These are phyloP conservation scores for Lepus europaeus DNA, from an alignment of 2,113 vertebrate genomes.

Conservation along the genomic window DNA sequence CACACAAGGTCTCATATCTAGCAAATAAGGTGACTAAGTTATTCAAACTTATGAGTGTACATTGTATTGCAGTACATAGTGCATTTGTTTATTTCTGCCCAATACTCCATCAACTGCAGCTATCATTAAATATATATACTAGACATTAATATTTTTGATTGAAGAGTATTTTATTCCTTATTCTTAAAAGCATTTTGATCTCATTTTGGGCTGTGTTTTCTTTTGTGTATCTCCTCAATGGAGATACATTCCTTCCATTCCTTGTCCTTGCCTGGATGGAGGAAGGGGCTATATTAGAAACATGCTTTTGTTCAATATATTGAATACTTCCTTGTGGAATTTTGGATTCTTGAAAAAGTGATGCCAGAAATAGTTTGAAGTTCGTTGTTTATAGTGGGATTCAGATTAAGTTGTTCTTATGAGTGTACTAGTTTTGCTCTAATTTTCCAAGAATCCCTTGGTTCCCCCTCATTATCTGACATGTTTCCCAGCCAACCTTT, in stretches of 20 bases:
- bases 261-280: neutral
- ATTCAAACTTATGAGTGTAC: neutral
- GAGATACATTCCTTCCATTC: neutral
- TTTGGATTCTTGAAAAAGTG: neutral
- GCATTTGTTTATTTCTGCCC: neutral
- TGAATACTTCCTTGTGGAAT: neutral
- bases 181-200: neutral
- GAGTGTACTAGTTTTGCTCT: neutral
- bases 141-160: conserved; percentile 27
- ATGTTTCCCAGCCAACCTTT: neutral
- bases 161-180: neutral
- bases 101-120: neutral
- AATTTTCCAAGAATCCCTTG: neutral
- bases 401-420: neutral
- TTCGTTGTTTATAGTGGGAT: neutral
- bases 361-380: neutral
- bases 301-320: neutral
- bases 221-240: neutral
- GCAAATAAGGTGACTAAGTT: neutral
- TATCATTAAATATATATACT: neutral
- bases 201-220: neutral
- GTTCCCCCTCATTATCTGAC: neutral
- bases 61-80: neutral
- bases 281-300: neutral
- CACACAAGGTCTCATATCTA: neutral